These are phyloP conservation scores for Calliphora vicina DNA, from an alignment of 1,140 invertebrate species.

Conservation along the genomic window DNA sequence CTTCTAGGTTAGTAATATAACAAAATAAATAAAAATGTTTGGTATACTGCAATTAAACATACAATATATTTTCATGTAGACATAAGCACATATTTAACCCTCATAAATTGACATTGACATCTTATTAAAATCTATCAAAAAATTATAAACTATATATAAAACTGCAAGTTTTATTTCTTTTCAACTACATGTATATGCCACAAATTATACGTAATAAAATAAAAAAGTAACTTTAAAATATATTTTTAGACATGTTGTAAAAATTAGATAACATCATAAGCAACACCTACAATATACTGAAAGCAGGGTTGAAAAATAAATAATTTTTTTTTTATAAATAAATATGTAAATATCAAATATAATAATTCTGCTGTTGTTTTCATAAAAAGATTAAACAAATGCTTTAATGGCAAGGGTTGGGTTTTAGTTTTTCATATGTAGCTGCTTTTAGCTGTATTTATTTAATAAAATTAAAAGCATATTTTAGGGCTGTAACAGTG, in stretches of 20 bases:
- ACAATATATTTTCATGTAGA: not conserved
- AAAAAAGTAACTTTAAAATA: not conserved
- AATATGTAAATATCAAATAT: not conserved
- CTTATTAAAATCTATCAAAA: not conserved
- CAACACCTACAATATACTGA: not conserved
- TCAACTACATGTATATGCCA: not conserved
- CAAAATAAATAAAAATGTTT: not conserved
- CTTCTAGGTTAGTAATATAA: constrained; percentile 2
- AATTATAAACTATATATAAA: not conserved
- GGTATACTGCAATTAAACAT: not conserved
- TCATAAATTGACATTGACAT: constrained; percentile 7
- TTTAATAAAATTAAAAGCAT: not conserved
- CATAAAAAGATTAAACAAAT: not conserved
- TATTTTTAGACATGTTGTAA: not conserved
- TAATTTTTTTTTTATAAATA: no score
- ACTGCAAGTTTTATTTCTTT: no score
- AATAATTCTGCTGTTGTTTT: not conserved
- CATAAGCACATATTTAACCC: not conserved
- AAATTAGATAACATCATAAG: not conserved
- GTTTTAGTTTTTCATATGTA: not conserved
- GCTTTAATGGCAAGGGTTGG: not conserved
- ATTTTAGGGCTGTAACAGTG: not conserved
- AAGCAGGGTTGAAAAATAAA: not conserved
- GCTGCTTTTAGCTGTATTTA: not conserved
- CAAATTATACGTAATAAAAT: not conserved